Evolutionary conservation across 2,113 vertebrate species (phyloP).

Genomic region (Nycticryphes semicollaris): DNA sequence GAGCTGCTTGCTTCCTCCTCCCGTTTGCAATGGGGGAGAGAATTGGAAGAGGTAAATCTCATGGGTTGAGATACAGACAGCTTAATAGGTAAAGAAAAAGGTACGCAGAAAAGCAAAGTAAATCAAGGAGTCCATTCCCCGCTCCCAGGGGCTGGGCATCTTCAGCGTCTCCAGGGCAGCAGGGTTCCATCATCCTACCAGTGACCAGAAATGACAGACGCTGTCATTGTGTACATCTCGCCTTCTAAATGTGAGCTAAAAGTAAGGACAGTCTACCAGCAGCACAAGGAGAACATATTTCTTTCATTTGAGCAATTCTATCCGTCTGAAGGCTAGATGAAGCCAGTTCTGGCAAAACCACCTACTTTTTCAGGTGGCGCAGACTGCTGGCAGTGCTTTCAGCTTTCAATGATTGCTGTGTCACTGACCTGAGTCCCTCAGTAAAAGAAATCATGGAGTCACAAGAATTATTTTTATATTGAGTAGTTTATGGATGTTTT

Average conservation of each 20-base stretch:
- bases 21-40: neutral
- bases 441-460: neutral
- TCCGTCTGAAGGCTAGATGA: too few relatives aligned
- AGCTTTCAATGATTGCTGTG: neutral
- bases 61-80: neutral
- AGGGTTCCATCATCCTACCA: neutral
- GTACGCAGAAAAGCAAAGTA: neutral
- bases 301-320: too few relatives aligned
- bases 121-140: neutral
- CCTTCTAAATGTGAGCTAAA: too few relatives aligned
- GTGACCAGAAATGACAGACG: neutral
- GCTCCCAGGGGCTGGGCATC: neutral
- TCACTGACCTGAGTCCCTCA: neutral
- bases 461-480: neutral
- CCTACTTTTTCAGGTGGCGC: fast-evolving
- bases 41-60: neutral
- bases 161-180: neutral
- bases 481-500: neutral
- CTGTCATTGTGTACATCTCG: too few relatives aligned
- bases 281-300: too few relatives aligned
- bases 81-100: neutral
- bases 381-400: neutral
- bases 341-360: neutral
- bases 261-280: neutral
- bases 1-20: neutral